Evolutionary conservation across 2,113 vertebrate species (phyloP), one percentile per base, ranked within the genome.

Genomic region (Lagopus leucura): DNA sequence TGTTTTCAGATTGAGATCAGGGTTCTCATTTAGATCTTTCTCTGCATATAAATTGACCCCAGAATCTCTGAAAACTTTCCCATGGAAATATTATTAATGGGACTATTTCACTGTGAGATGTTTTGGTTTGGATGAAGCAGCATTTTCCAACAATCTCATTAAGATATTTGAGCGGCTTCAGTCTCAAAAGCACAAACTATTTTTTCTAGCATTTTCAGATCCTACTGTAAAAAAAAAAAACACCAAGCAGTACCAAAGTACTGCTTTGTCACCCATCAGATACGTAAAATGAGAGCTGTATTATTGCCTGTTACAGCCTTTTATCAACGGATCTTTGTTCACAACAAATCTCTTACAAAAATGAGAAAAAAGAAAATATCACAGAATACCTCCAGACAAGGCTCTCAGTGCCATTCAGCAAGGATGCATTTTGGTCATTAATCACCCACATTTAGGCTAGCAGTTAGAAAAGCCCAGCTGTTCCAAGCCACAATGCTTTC

Each of bases 371-470:
- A 43, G 38, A 76, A 96, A 96, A 92, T 60, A 34, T 66, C 74
- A 94, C 32, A 13, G 75, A 94, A 84, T 96, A 90, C 93, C 90
- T 91, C 88, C 77, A 78, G 74, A 72, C 90, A 80, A 75, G 81
- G 60, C 88, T 88, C 77, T 90, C 88, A 70, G 69, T 96, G 93
- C 93, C 92, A 94, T 96, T 96, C 92, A 96, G 67, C 82, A 63
- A 94, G 86, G 88, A 95, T 95, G 76, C 86, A 94, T 94, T 96
- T 95, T 94, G 86, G 92, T 96, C 96, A 96, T 97, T 95, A 96
- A 97, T 96, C 95, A 96, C 77, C 58, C 93, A 72, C 82, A 70
- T 93, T 90, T 94, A 95, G 90, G 82, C 80, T 86, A 90, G 94
- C 86, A 84, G 73, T 72, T 73, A 94, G 93, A 95, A 95, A 96